Evolutionary conservation across 2,888 invertebrate species (phyloP), one percentile per base, ranked within the genome.

Genomic region (Adela reaumurella): DNA sequence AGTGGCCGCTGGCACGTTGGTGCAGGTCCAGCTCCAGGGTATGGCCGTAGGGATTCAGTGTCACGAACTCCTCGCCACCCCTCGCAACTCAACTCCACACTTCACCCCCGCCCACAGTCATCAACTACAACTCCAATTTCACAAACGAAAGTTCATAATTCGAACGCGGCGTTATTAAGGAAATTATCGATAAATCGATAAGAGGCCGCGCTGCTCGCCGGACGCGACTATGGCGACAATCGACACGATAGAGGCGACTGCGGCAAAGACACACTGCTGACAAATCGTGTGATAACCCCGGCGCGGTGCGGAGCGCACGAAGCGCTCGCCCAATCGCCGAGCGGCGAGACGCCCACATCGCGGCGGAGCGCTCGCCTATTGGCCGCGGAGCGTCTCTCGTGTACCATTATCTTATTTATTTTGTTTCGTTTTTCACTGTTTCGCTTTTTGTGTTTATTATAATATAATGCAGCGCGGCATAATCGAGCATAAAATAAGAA

Each of bases 1-100:
- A 87, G 83, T 88, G 87, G 77, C 87, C 87, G 79, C 82, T 82
- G 81, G 87, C 85, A 80, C 87, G 85, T 79, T 87, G 87, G 63
- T 88, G 87, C 67, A 88, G 82, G 59, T 88, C 88, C 79, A 88
- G 87, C 82, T 88, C 88, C 87, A 87, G 83, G 78, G 73, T 86
- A 83, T 65, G 62, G 81, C 80, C 73, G 83, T 83, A 35, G 35
- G 35, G 35, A 35, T 35, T 8, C 35, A 35, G 35, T 8, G 35
- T 46, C 20, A 16, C 43, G 18, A 16, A 11, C 20, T 47, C n/a
- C 24, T 14, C 24, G 24, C 46, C 29, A 28, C 35, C 6, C 20
- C 44, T 46, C 48, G 48, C 52, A 35, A 24, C 43, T n/a, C n/a
- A n/a, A 17, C 20, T 48, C 52, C 44, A 28, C 11, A 35, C 11